These are phyloP conservation scores for Sceliomorpha sp. DNA, from an alignment of 2,888 invertebrate species.

Conservation along the genomic window DNA sequence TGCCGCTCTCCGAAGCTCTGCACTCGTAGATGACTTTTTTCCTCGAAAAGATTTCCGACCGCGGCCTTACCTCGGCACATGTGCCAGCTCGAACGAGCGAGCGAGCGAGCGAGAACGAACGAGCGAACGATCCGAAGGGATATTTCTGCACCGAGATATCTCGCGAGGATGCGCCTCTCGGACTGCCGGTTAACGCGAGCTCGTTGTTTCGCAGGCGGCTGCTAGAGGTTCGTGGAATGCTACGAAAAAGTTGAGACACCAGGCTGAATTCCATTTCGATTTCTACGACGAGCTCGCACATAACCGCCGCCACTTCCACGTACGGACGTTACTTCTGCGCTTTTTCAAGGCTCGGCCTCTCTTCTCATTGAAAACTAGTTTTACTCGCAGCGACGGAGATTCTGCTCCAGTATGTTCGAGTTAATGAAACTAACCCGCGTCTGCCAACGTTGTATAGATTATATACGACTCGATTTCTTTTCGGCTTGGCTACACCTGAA, in stretches of 20 bases:
- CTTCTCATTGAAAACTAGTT: constrained; percentile 33
- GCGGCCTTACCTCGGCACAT: constrained; percentile 30
- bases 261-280: constrained; percentile 50
- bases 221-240: constrained; percentile 44
- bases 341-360: constrained; percentile 25
- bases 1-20: constrained; percentile 12
- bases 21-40: constrained; percentile 45
- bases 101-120: constrained; percentile 2
- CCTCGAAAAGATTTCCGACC: constrained; percentile 43
- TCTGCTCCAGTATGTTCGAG: constrained; percentile 2
- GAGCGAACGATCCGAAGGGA: too few species aligned
- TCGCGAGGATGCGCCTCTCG: constrained; percentile 37
- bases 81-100: constrained; percentile 4
- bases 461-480: too few species aligned
- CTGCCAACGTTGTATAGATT: not conserved
- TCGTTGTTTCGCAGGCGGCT: constrained; percentile 29
- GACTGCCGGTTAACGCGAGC: constrained; percentile 15
- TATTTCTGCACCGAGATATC: constrained; percentile 36
- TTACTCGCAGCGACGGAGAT: constrained; percentile 9
- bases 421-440: constrained; percentile 34
- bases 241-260: constrained; percentile 51
- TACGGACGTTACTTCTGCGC: constrained; percentile 35
- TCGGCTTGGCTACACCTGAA: too few species aligned
- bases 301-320: constrained; percentile 51
- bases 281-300: constrained; percentile 47